These are phyloP conservation scores for Meganola albula DNA, from an alignment of 2,888 invertebrate genomes.

Conservation along the genomic window DNA sequence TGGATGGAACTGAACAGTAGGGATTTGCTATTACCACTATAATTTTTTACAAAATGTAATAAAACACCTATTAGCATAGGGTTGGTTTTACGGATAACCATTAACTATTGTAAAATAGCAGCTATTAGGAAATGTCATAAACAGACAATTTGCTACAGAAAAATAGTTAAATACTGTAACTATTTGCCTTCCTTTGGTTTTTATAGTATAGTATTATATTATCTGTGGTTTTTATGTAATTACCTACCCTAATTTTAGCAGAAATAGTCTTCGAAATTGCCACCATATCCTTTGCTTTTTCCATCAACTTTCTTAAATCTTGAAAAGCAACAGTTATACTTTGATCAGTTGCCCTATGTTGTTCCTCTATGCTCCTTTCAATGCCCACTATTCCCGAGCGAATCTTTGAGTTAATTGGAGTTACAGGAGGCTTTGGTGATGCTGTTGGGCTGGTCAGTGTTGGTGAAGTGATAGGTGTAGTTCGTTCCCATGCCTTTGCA, in stretches of 20 bases:
- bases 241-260: constrained; percentile 86
- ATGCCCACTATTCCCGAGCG: constrained; percentile 97
- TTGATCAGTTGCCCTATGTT: constrained; percentile 93
- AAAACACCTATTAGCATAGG: too few relatives aligned
- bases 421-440: constrained; percentile 37
- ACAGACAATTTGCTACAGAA: too few relatives aligned
- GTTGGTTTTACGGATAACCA: too few relatives aligned
- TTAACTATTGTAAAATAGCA: too few relatives aligned
- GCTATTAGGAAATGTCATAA: too few relatives aligned
- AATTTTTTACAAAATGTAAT: too few relatives aligned
- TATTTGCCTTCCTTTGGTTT: too few relatives aligned
- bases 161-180: too few relatives aligned
- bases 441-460: constrained; percentile 32
- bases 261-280: constrained; percentile 93
- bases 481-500: constrained; percentile 81
- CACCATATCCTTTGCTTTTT: constrained; percentile 99
- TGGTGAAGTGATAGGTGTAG: constrained; percentile 37
- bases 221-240: too few relatives aligned
- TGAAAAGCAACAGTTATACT: constrained; percentile 96
- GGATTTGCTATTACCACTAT: too few relatives aligned
- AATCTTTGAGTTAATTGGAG: constrained; percentile 79
- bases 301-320: constrained; percentile 95
- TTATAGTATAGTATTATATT: too few relatives aligned
- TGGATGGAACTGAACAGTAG: too few relatives aligned
- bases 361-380: constrained; percentile 93